Conservation (phyloP, 2,113 vertebrate genomes). For the Oplegnathus fasciatus region DNA sequence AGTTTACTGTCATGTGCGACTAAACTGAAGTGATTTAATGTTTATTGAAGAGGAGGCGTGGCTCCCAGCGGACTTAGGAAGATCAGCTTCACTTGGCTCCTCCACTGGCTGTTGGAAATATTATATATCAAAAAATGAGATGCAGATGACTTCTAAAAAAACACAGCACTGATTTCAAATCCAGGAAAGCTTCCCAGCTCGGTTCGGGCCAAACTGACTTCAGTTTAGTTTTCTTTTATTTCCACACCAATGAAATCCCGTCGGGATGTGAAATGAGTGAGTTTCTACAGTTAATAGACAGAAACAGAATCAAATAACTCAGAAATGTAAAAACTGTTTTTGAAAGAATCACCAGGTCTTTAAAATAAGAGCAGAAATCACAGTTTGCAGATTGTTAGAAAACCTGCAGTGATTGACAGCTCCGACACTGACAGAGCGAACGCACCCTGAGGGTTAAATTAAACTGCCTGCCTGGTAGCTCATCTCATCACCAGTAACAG, state of each 20-base stretch:
- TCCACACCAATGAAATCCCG: not conserved
- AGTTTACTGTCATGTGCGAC: not conserved
- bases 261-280: not conserved
- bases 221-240: not conserved
- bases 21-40: constrained; percentile 8
- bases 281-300: not conserved
- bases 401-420: not conserved
- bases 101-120: constrained; percentile 39
- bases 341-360: too few relatives aligned
- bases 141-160: constrained; percentile 30
- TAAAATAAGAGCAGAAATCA: too few relatives aligned
- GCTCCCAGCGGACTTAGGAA: not conserved
- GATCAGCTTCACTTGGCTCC: constrained; percentile 7
- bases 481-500: not conserved
- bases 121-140: constrained; percentile 4
- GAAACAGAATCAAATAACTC: not conserved
- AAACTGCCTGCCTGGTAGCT: not conserved
- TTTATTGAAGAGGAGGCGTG: not conserved
- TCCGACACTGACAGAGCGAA: not conserved
- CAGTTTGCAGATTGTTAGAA: not conserved
- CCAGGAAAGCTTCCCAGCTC: not conserved
- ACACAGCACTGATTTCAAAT: not conserved
- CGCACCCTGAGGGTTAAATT: not conserved
- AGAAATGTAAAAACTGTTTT: too few relatives aligned
- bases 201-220: constrained; percentile 13